Evolutionary conservation across 1,140 invertebrate genomes (phyloP).

Genomic region (Dendrolimus kikuchii): DNA sequence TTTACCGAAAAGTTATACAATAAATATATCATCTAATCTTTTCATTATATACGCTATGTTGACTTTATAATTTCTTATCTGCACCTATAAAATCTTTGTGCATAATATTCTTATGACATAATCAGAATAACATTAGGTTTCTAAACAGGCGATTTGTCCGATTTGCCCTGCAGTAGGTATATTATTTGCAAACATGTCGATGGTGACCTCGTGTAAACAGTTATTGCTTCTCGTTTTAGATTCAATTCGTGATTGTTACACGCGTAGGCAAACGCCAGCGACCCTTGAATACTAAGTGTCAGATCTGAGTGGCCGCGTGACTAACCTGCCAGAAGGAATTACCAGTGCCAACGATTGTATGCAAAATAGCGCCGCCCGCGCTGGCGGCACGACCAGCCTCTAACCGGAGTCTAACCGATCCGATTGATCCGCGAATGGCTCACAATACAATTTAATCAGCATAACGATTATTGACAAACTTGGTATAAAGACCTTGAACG

Average conservation of each 20-base stretch:
- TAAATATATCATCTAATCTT: no score
- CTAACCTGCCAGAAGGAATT: slow-evolving; percentile 56
- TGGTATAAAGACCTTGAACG: no score
- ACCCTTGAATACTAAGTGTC: slow-evolving; percentile 45
- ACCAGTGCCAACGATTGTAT: slow-evolving; percentile 53
- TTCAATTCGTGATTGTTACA: slow-evolving; percentile 42
- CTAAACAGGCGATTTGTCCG: slow-evolving; percentile 20
- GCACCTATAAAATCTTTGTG: no score
- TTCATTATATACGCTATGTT: no score
- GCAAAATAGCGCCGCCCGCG: slow-evolving; percentile 34
- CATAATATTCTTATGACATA: no score
- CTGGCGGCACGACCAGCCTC: slow-evolving; percentile 1
- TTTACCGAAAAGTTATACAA: no score
- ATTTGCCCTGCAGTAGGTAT: slow-evolving; percentile 21
- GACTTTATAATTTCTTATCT: no score
- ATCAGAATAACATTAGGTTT: no score
- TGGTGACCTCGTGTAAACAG: slow-evolving; percentile 57
- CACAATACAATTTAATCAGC: background rate
- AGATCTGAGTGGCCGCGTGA: slow-evolving; percentile 52
- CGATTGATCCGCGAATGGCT: slow-evolving; percentile 9
- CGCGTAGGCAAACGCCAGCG: slow-evolving; percentile 40
- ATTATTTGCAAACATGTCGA: slow-evolving; percentile 55
- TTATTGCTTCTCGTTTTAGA: slow-evolving; percentile 56
- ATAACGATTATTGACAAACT: background rate
- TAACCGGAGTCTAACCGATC: background rate